Percentiles rank a stretch among this genome's conserved stretches.
Evolutionary conservation across 2,888 invertebrate species (phyloP).

Genomic region (Adineta ricciae): DNA sequence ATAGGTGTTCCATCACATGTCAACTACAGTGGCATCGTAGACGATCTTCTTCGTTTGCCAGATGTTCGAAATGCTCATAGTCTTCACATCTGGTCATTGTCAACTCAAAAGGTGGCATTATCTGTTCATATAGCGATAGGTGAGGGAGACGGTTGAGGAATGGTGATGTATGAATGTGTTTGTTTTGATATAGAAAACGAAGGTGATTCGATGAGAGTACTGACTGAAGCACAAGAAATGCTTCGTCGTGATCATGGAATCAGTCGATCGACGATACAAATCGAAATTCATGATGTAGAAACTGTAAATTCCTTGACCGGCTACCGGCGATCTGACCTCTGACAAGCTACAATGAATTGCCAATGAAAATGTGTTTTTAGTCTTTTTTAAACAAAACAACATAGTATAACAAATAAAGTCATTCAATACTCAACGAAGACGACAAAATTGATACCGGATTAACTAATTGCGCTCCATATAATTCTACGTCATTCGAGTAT

Average conservation of each 20-base stretch:
- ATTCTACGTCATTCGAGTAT: not conserved
- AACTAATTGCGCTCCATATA: not conserved
- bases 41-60: slow-evolving; percentile 16
- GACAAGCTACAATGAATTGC: not conserved
- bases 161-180: too few relatives aligned
- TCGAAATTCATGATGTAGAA: slow-evolving; percentile 13
- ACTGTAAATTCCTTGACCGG: slow-evolving; percentile 47
- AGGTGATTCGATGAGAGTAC: not conserved
- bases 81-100: slow-evolving; percentile 32
- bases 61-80: slow-evolving; percentile 29
- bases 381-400: not conserved
- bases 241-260: not conserved
- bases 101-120: slow-evolving; percentile 25
- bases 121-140: slow-evolving; percentile 26
- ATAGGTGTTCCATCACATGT: slow-evolving; percentile 24
- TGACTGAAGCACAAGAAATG: not conserved
- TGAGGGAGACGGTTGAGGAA: too few relatives aligned
- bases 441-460: not conserved
- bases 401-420: not conserved
- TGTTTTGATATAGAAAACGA: too few relatives aligned
- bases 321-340: not conserved
- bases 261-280: not conserved
- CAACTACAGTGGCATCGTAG: slow-evolving; percentile 6
- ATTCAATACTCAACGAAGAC: not conserved
- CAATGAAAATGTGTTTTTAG: not conserved